Base-by-base conservation (phyloP, 2,888 invertebrate species). In the Chrysolina oricalcia region DNA sequence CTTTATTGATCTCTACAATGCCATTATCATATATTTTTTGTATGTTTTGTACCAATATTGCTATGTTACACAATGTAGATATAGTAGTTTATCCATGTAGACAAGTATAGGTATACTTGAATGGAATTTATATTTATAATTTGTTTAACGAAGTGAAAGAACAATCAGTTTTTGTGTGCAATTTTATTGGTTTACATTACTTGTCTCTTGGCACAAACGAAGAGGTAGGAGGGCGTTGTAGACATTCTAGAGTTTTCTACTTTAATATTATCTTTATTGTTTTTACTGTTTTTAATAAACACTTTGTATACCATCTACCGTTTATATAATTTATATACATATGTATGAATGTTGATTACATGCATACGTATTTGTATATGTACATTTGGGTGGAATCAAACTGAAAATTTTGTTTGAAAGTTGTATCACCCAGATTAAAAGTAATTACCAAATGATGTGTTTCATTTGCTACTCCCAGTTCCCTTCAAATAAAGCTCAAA, bases 1-100 rank as follows among this genome's bases (percentile, higher is more conserved):
- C 78, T 78, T 80, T 78, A 79, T 83, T 85, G 87, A 88, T 88
- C 87, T 88, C 87, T 86, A 84, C 84, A 86, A 87, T 87, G 86
- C 87, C 87, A 87, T 86, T 86, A 86, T 84, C 73, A 77, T 74
- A 78, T 77, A 74, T 78, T 77, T 80, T 85, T 85, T 85, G 82
- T 85, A 85, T 83, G 82, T 84, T 85, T 85, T 84, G 80, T 86
- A 85, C 85, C 83, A 84, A 81, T 79, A 80, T 78, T 76, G 78
- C 79, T 82, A 81, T 81, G 71, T 79, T 81, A 75, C 72, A 72
- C 70, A 75, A 73, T 74, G 74, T 80, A 80, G 78, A 74, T 80
- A 74, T 78, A 78, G 74, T 82, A 79, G 78, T 75, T 71, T 78
- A n/a, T 78, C 80, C 79, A 74, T 79, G 80, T 82, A 82, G 78